Evolutionary conservation across 2,888 invertebrate genomes (phyloP).

Genomic region (Nycteola revayana): DNA sequence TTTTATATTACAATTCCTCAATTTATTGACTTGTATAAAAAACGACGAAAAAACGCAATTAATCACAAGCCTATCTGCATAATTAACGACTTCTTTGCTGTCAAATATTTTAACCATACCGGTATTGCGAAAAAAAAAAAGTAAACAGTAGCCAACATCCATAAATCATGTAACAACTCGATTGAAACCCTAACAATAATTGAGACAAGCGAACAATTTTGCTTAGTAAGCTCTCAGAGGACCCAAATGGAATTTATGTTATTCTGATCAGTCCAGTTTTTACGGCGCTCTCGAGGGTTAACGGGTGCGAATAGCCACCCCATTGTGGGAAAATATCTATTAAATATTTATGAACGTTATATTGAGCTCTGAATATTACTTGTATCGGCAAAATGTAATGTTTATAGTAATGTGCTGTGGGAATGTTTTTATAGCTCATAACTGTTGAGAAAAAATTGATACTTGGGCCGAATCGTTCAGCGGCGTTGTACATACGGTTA

Average conservation of each 20-base stretch:
- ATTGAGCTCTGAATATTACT: slow-evolving; percentile 52
- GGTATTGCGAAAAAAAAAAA: too few relatives aligned
- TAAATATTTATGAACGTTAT: slow-evolving; percentile 75
- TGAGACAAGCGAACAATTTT: slow-evolving; percentile 61
- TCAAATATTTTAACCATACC: too few relatives aligned
- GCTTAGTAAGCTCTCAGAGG: slow-evolving; percentile 61
- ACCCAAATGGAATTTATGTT: slow-evolving; percentile 60
- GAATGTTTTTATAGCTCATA: slow-evolving; percentile 45
- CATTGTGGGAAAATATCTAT: slow-evolving; percentile 79
- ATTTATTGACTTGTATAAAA: too few relatives aligned
- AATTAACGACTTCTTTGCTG: background rate
- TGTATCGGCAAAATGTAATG: slow-evolving; percentile 53
- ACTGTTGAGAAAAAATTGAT: slow-evolving; percentile 39
- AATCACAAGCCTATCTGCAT: slow-evolving; percentile 9
- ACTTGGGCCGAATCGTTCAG: slow-evolving; percentile 30
- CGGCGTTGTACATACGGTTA: slow-evolving; percentile 18
- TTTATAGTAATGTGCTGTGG: slow-evolving; percentile 45
- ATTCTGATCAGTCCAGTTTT: slow-evolving; percentile 68
- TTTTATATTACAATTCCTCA: too few relatives aligned
- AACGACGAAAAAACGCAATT: slow-evolving; percentile 4
- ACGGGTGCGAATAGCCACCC: slow-evolving; percentile 76
- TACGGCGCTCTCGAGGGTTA: slow-evolving; percentile 69
- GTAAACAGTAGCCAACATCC: slow-evolving; percentile 9
- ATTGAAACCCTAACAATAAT: slow-evolving; percentile 50
- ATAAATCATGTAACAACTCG: slow-evolving; percentile 22